A percentile compares a stretch with the other conserved stretches of the same genome.
phyloP scores from a whole-genome alignment of 2,113 vertebrate species.

The Perognathus longimembris region DNA sequence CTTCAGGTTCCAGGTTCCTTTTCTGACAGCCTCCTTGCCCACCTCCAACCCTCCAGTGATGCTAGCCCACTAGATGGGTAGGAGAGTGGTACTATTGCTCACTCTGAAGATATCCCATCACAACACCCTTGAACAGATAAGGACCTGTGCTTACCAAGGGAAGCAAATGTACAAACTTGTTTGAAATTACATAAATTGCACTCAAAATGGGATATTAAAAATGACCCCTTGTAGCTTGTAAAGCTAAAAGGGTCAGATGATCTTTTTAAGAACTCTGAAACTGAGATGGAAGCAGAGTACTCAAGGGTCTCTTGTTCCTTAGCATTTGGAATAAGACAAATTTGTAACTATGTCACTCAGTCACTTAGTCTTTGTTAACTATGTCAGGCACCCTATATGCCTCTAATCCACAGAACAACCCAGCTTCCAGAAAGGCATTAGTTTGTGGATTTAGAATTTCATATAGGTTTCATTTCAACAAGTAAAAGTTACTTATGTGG shows the following conservation, averaged over 20 bases:
- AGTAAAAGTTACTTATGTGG: background rate
- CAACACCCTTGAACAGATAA: background rate
- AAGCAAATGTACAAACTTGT: background rate
- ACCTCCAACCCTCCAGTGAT: background rate
- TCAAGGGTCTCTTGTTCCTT: background rate
- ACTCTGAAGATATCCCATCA: background rate
- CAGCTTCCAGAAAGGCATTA: background rate
- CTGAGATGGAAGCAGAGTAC: background rate
- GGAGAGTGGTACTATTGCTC: background rate
- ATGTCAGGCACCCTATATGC: background rate
- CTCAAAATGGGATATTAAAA: conserved; percentile 4
- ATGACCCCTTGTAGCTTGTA: background rate
- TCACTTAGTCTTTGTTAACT: conserved; percentile 16
- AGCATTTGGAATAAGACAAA: background rate
- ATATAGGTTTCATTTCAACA: conserved; percentile 16
- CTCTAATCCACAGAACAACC: background rate
- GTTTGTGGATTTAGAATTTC: background rate
- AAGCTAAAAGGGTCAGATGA: background rate
- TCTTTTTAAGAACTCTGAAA: background rate
- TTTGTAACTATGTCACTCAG: background rate
- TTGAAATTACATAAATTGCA: background rate
- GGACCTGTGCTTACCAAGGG: background rate
- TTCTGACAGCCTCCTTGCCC: background rate
- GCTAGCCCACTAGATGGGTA: background rate
- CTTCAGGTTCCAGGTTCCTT: background rate